These are phyloP conservation scores for Drosophila neotestacea DNA, from an alignment of 2,888 invertebrate species.

Conservation along the genomic window DNA sequence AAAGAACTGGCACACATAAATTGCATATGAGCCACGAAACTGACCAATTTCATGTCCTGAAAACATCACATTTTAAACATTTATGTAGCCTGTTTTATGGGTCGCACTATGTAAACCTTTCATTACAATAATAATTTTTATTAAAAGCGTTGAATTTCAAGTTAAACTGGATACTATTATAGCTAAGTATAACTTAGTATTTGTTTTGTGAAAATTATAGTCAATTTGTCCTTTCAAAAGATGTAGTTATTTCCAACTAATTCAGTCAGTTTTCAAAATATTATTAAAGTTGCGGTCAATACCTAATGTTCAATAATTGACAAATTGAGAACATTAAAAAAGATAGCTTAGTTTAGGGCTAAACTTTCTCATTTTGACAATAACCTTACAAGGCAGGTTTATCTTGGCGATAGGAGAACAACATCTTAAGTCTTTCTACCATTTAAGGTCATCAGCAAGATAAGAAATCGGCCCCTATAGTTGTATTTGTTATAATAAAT, in stretches of 20 bases:
- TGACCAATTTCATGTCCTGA: conserved; percentile 15
- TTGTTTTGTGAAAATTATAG: background rate
- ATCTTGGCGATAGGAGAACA: too few relatives aligned
- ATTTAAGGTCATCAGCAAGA: too few relatives aligned
- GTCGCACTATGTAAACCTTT: background rate
- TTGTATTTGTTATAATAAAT: too few relatives aligned
- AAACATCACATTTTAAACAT: background rate
- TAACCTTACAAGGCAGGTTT: too few relatives aligned
- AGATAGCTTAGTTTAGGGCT: too few relatives aligned
- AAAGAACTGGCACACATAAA: background rate
- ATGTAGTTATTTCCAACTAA: background rate
- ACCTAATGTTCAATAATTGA: too few relatives aligned
- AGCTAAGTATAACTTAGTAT: background rate
- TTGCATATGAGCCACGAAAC: background rate
- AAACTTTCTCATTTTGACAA: too few relatives aligned
- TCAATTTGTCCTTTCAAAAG: background rate
- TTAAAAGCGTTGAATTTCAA: background rate
- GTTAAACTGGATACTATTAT: background rate
- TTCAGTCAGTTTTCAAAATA: too few relatives aligned
- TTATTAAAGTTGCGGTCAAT: too few relatives aligned
- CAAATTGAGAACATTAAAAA: too few relatives aligned
- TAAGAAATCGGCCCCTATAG: too few relatives aligned
- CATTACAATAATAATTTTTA: conserved; percentile 4
- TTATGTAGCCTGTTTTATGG: background rate
- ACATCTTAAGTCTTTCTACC: too few relatives aligned